These are phyloP conservation scores for Mimas tiliae DNA, from an alignment of 2,888 invertebrate genomes.

Conservation along the genomic window DNA sequence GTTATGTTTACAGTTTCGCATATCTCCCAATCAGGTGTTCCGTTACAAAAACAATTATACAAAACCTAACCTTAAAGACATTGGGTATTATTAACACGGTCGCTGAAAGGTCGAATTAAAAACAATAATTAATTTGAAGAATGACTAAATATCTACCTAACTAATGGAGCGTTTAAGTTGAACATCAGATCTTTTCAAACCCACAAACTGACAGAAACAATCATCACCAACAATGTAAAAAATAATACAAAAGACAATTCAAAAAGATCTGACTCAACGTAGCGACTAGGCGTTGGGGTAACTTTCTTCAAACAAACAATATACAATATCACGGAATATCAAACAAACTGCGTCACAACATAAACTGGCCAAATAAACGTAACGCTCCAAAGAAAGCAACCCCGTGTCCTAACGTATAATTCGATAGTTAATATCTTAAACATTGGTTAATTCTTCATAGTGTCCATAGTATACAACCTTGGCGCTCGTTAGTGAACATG, in stretches of 20 bases:
- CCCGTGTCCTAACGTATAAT: constrained; percentile 79
- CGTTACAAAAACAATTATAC: constrained; percentile 27
- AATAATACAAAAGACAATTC: constrained; percentile 46
- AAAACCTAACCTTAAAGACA: constrained; percentile 58
- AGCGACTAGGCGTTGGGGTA: constrained; percentile 79
- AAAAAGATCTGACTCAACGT: constrained; percentile 71
- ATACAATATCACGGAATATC: constrained; percentile 52
- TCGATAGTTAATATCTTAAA: constrained; percentile 75
- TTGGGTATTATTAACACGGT: constrained; percentile 43
- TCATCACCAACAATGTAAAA: constrained; percentile 41
- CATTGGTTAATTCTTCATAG: constrained; percentile 78
- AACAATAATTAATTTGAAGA: constrained; percentile 71
- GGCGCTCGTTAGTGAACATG: constrained; percentile 79
- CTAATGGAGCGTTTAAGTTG: constrained; percentile 81
- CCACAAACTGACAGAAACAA: constrained; percentile 41
- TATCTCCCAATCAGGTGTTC: constrained; percentile 25
- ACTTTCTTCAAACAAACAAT: constrained; percentile 69
- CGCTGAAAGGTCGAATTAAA: constrained; percentile 74
- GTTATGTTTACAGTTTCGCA: constrained; percentile 9
- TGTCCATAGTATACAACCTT: constrained; percentile 79
- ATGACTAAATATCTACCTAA: constrained; percentile 81
- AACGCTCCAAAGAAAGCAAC: constrained; percentile 63
- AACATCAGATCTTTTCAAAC: constrained; percentile 72
- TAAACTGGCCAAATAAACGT: constrained; percentile 31
- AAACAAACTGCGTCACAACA: constrained; percentile 51